Evolutionary conservation across 2,888 invertebrate genomes (phyloP), one percentile per base, ranked within the genome.

Genomic region (Stenoptilia bipunctidactyla): DNA sequence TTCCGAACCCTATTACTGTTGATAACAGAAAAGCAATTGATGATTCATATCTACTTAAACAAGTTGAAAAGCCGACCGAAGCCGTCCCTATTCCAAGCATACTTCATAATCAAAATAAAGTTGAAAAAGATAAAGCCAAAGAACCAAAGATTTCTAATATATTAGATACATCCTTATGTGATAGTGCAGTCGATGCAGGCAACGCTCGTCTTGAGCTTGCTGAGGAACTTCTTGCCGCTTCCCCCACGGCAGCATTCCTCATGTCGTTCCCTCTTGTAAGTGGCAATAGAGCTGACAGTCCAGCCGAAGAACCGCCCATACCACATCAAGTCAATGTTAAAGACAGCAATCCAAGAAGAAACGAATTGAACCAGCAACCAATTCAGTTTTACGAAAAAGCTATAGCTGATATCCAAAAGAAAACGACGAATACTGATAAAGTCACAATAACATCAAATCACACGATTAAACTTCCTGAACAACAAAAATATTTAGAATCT

Each of bases 161-260:
- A 47, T 56, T 83, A 49, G 79, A 83, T 27, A 54, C 73, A n/a
- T 46, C 71, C 15, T 53, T 83, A 45, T 80, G 80, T 51, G 83
- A 82, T 46, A 68, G 64, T 50, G 64, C 62, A 38, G 77, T 74
- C 1, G 80, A 83, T 47, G 85, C 80, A 35, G 87, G 87, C 13
- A 85, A 87, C 50, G 86, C 86, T 37, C 74, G 86, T 15, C 74
- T 87, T 48, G 87, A 87, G 58, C 66, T 87, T 48, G 87, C 83
- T 1, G 83, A 83, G 58, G 83, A 83, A 45, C 76, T 83, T 53
- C 52, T 83, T 48, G 84, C 85, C 40, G 80, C 84, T 38, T 92
- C 92, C 1, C 92, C 92, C 3, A 92, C 92, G 1, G 92, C 92
- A 10, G 92, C 92, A 1, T 92, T 92, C 59, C 72, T 92, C 9